Base-by-base conservation (phyloP, 2,113 vertebrate species). In the Oreochromis niloticus region DNA sequence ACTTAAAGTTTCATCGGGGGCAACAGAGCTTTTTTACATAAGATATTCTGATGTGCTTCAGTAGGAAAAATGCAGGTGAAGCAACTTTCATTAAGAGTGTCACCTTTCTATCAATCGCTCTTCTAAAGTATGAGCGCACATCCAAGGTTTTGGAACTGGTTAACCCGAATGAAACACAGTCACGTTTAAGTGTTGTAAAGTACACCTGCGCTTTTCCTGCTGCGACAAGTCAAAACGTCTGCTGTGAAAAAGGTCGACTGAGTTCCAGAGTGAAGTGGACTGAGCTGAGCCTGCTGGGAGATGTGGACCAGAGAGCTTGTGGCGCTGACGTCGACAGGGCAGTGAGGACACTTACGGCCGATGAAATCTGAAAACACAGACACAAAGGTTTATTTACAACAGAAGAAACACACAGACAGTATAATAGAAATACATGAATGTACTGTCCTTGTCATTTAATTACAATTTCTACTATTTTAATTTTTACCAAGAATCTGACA, bases 301-400 rank as follows among this genome's bases (percentile, higher is more conserved):
- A 61, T 32, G 81, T 27, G 36, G 85, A 80, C 54, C 13, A 3
- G 9, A 68, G 86, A 86, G 59, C 9, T 68, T 5, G 24, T 11
- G 54, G 24, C 50, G 75, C 88, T 68, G 89, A 89, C 7, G 4
- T 7, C 88, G 48, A 75, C 34, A 32, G 55, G 68, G 50, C 82
- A 41, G 61, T 5, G n/a, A 22, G 30, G 24, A 48, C 2, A 2
- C 13, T 91, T 71, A 96, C 7, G 95, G 95, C 52, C 95, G 95
- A 79, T 96, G 95, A 82, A 95, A 96, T 91, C 95, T 96, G 91
- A 27, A 92, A 86, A 85, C 9, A 86, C 61, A 88, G 46, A 90
- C 11, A 73, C 22, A 56, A 10, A 79, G 10, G 22, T 32, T 55
- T 30, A 46, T 43, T n/a, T 24, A 50, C 46, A 57, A n/a, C 16